A percentile compares a stretch with the other conserved stretches of the same genome.
These are phyloP conservation scores for Andrena minutula DNA, from an alignment of 2,888 invertebrate genomes.

Conservation along the genomic window DNA sequence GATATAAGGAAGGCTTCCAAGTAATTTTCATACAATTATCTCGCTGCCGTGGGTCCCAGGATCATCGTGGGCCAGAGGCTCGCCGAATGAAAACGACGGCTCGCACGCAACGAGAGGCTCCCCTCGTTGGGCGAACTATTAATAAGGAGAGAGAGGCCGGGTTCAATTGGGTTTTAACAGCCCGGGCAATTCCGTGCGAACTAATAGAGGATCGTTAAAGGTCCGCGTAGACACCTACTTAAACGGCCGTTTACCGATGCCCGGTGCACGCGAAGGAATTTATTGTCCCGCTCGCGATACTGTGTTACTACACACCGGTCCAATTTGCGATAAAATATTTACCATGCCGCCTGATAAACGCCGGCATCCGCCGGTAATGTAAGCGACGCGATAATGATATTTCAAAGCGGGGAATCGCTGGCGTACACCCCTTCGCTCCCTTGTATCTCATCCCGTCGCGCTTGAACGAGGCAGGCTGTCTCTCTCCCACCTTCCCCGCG, in stretches of 20 bases:
- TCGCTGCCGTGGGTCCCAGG: slow-evolving; percentile 32
- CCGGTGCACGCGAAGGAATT: slow-evolving; percentile 63
- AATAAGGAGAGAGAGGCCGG: slow-evolving; percentile 56
- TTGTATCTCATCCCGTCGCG: slow-evolving; percentile 24
- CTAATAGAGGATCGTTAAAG: slow-evolving; percentile 67
- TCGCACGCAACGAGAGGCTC: slow-evolving; percentile 31
- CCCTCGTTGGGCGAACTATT: slow-evolving; percentile 56
- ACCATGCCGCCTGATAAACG: slow-evolving; percentile 53
- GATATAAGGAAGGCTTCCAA: neutral
- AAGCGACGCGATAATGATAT: slow-evolving; percentile 65
- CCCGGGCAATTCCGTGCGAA: slow-evolving; percentile 61
- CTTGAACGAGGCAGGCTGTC: slow-evolving; percentile 11
- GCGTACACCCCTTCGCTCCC: slow-evolving; percentile 5
- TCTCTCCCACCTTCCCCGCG: neutral
- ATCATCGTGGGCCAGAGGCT: slow-evolving; percentile 14
- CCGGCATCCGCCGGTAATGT: slow-evolving; percentile 43
- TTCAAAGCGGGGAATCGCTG: slow-evolving; percentile 44
- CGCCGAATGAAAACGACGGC: slow-evolving; percentile 32
- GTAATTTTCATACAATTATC: slow-evolving; percentile 49
- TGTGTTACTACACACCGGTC: slow-evolving; percentile 43
- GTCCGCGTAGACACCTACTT: slow-evolving; percentile 67
- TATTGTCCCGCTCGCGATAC: slow-evolving; percentile 49
- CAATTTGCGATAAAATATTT: slow-evolving; percentile 66
- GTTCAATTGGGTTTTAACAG: slow-evolving; percentile 65
- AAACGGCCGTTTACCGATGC: slow-evolving; percentile 59